These are phyloP conservation scores for Galago senegalensis DNA, from an alignment of 2,797 vertebrate genomes.

Conservation along the genomic window DNA sequence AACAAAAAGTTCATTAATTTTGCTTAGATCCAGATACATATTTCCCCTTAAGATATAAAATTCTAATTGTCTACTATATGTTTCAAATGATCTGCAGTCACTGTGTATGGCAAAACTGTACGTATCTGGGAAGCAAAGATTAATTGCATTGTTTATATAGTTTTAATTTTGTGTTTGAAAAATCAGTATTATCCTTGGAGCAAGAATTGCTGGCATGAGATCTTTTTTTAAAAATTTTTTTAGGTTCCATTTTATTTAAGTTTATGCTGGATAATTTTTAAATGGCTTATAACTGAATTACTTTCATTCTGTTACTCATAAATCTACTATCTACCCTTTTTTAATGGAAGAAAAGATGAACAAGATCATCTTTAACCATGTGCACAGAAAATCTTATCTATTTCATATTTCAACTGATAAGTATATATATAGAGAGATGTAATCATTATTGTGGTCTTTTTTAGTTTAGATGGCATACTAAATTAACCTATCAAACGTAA, in stretches of 20 bases:
- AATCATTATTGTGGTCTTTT: conserved; percentile 18
- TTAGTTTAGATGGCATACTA: background rate
- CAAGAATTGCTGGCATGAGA: conserved; percentile 83
- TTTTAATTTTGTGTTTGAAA: conserved; percentile 77
- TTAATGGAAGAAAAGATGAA: conserved; percentile 88
- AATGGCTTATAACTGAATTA: conserved; percentile 87
- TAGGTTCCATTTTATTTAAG: conserved; percentile 82
- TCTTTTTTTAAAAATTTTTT: conserved; percentile 57
- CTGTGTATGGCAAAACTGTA: conserved; percentile 59
- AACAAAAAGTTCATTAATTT: conserved; percentile 32
- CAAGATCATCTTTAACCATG: conserved; percentile 67
- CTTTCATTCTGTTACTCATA: conserved; percentile 89
- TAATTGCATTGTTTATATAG: conserved; percentile 69
- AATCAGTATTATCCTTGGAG: conserved; percentile 67
- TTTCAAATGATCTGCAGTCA: background rate
- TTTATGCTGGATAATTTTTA: conserved; percentile 87
- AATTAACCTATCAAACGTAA: conserved; percentile 58
- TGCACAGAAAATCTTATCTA: conserved; percentile 37
- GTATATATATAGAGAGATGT: background rate
- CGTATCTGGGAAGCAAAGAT: conserved; percentile 67
- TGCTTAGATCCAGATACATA: conserved; percentile 48
- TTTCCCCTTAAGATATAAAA: conserved; percentile 59
- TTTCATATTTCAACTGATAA: conserved; percentile 55
- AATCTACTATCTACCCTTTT: conserved; percentile 91
- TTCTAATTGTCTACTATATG: background rate